phyloP scores from a whole-genome alignment of 2,113 vertebrate genomes.

The Thermophis baileyi region DNA sequence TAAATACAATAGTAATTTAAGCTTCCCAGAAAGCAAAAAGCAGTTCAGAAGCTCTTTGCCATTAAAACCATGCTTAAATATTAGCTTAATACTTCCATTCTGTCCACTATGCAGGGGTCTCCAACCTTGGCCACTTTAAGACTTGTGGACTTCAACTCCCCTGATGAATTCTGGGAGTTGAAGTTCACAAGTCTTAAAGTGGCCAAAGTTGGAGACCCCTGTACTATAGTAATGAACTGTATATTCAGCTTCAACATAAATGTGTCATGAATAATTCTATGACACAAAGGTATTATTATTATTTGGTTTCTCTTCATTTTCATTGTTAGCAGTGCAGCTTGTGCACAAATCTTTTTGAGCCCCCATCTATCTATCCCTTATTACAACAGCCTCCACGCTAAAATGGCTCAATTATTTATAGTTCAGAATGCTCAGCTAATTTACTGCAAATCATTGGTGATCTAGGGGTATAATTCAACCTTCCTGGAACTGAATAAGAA shows the following conservation, averaged over 20 bases:
- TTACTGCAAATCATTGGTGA: not conserved
- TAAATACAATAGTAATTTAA: not conserved
- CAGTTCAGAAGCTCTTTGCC: not conserved
- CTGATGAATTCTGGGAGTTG: too few relatives aligned
- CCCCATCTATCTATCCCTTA: not conserved
- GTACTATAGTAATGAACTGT: not conserved
- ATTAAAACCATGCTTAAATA: not conserved
- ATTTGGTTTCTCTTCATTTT: not conserved
- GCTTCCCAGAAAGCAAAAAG: not conserved
- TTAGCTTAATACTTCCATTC: not conserved
- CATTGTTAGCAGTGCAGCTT: not conserved
- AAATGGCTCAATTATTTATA: not conserved
- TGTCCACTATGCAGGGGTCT: not conserved
- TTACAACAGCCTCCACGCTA: not conserved
- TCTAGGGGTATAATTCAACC: not conserved
- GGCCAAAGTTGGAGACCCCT: too few relatives aligned
- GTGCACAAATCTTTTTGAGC: not conserved
- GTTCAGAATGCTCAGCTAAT: not conserved
- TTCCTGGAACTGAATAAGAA: not conserved
- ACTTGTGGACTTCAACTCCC: too few relatives aligned
- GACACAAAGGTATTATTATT: not conserved
- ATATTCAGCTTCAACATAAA: not conserved
- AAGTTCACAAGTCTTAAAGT: too few relatives aligned
- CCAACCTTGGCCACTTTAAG: too few relatives aligned
- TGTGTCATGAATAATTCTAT: not conserved